Base-by-base conservation (phyloP, 1,140 invertebrate species). In the Orius insidiosus region DNA sequence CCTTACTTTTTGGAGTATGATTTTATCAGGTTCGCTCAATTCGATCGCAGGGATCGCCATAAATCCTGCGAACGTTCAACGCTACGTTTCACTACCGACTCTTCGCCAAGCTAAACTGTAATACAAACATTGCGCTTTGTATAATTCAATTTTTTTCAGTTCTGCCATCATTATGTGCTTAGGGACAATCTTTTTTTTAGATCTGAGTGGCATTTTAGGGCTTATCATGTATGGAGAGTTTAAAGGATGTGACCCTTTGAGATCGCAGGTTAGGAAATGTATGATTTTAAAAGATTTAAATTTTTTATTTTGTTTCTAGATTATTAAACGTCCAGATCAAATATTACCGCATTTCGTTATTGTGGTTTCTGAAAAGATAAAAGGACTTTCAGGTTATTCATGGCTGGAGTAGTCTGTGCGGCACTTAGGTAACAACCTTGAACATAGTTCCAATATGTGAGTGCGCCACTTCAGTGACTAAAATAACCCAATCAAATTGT, bases 341-440 rank as follows among this genome's bases (percentile, higher is more conserved):
- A 55, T 82, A n/a, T 58, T 82, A 47, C 78, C 78, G 0, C 67
- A 77, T 39, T 81, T 74, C 60, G 76, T 80, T 5, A 76, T 78
- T 52, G 69, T 77, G 53, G 70, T 75, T 42, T 69, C 74, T 8
- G 68, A 67, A 10, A 60, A 75, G 55, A 56, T 80, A 10, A 72
- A 70, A 15, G 83, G 84, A 0, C 60, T 89, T 48, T 71, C 82
- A 0, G 85, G 0, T 66, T 89, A 7, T 88, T 90, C 58, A 71
- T 87, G 15, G 66, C 78, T 33, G 78, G 76, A 3, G 75, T 83
- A 19, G 81, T 82, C 56, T 74, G 75, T 33, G 75, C 78, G 18
- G 77, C 76, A 4, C 24, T 24, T 7, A 24, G 24, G 24, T 24
- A 24, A 24, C n/a, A n/a, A n/a, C n/a, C n/a, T n/a, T n/a, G n/a